Percentiles rank a stretch among this genome's conserved stretches.
Conservation (phyloP, 1,140 invertebrate genomes). For the Trachelipus rathkii region DNA sequence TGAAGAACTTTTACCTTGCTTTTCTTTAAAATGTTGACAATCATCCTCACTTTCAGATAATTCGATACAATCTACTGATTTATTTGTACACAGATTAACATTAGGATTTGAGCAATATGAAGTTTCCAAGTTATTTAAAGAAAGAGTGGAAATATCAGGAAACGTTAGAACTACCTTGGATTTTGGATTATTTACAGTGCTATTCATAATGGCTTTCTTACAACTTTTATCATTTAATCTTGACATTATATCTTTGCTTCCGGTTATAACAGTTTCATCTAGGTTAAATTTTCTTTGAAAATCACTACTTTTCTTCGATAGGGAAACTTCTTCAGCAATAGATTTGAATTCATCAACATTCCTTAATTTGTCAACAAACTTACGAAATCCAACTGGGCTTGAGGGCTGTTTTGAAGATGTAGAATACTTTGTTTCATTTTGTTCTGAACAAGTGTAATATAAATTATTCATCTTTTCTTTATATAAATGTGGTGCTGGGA, state of each 20-base stretch:
- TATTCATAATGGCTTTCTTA: conserved; percentile 25
- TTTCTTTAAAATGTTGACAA: background rate
- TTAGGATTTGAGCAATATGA: too few relatives aligned
- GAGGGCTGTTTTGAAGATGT: conserved; percentile 37
- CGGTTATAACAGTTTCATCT: conserved; percentile 34
- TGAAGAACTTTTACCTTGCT: background rate
- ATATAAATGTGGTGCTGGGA: conserved; percentile 9
- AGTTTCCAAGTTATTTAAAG: background rate
- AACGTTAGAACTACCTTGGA: background rate
- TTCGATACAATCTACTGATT: background rate
- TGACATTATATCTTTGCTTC: conserved; percentile 23
- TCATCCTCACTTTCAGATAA: conserved; percentile 2
- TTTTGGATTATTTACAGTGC: background rate
- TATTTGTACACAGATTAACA: too few relatives aligned
- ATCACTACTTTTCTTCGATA: background rate
- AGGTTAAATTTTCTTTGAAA: background rate
- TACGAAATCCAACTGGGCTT: conserved; percentile 33
- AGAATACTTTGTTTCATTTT: conserved; percentile 42
- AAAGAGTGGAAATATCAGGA: conserved; percentile 36
- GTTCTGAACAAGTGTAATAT: conserved; percentile 38
- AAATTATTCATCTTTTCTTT: conserved; percentile 23
- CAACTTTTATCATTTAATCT: background rate
- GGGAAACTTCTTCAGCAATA: conserved; percentile 29
- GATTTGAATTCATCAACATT: conserved; percentile 14
- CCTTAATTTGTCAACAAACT: conserved; percentile 32